These are phyloP conservation scores for Clarias laeviceps DNA, from an alignment of 2,797 vertebrate species.

Conservation along the genomic window DNA sequence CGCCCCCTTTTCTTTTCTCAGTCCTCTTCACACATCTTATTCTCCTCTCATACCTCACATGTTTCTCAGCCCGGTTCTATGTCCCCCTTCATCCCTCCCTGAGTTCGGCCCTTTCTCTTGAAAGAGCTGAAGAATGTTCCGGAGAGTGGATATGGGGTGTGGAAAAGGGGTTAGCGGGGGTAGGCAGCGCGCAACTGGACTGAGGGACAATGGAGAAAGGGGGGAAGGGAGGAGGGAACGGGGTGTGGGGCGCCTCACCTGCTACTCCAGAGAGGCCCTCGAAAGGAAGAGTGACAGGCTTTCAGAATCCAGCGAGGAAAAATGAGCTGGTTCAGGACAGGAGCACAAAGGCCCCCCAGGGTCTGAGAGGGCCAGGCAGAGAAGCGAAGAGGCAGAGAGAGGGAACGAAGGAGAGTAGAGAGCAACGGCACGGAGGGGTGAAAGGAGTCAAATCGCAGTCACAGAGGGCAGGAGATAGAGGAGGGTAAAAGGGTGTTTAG, in stretches of 20 bases:
- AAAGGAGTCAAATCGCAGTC: conserved; percentile 40
- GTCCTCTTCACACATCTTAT: conserved; percentile 44
- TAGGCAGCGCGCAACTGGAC: conserved; percentile 51
- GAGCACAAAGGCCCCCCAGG: conserved; percentile 61
- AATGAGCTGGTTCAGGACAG: conserved; percentile 61
- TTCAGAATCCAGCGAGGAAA: conserved; percentile 62
- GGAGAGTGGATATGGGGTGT: conserved; percentile 48
- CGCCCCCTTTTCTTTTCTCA: conserved; percentile 34
- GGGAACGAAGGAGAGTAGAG: conserved; percentile 36
- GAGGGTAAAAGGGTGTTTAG: conserved; percentile 32
- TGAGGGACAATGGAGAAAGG: conserved; percentile 53
- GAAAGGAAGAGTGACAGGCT: conserved; percentile 62
- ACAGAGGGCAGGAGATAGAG: conserved; percentile 37
- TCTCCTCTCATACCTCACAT: conserved; percentile 44
- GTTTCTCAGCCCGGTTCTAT: conserved; percentile 40
- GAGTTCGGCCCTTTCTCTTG: conserved; percentile 49
- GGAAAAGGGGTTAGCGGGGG: conserved; percentile 37
- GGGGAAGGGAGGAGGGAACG: conserved; percentile 44
- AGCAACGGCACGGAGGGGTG: conserved; percentile 22
- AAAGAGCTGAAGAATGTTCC: conserved; percentile 60
- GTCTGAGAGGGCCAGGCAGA: conserved; percentile 55
- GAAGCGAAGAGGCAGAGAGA: neutral
- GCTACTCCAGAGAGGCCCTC: conserved; percentile 61
- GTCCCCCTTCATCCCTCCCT: conserved; percentile 49
- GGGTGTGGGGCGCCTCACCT: conserved; percentile 59